Percentiles rank a stretch among this genome's conserved stretches.
Conservation (phyloP, 2,797 vertebrate genomes). For the Chromis chromis region DNA sequence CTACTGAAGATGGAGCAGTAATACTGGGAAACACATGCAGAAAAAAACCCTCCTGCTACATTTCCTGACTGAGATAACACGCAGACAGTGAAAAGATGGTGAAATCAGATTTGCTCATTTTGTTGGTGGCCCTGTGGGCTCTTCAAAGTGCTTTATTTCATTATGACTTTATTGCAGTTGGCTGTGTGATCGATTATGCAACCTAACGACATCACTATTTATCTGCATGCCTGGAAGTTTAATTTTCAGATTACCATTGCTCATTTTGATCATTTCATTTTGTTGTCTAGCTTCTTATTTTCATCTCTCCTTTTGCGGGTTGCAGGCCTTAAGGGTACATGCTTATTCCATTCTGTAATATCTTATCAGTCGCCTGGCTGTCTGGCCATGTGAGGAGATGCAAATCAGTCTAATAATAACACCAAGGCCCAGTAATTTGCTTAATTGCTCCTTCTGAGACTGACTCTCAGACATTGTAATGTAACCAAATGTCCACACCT, state of each 20-base stretch:
- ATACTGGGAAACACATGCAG: conserved; percentile 32
- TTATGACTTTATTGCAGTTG: conserved; percentile 49
- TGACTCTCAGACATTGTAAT: conserved; percentile 15
- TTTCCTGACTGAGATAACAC: conserved; percentile 40
- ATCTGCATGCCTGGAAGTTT: conserved; percentile 25
- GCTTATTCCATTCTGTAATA: conserved; percentile 9
- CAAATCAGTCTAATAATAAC: conserved; percentile 23
- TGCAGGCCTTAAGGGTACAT: neutral
- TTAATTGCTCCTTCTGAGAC: conserved; percentile 26
- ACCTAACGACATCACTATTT: conserved; percentile 32
- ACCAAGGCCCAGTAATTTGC: conserved; percentile 4
- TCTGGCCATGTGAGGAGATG: conserved; percentile 11
- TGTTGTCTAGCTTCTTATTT: conserved; percentile 7
- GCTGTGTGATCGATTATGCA: conserved; percentile 47
- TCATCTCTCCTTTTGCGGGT: neutral
- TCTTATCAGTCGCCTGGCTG: conserved; percentile 10
- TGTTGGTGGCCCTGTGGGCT: conserved; percentile 24
- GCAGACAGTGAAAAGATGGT: conserved; percentile 17
- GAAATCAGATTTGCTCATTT: conserved; percentile 59
- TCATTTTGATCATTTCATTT: conserved; percentile 19
- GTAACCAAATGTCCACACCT: conserved; percentile 38
- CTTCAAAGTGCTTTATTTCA: conserved; percentile 48
- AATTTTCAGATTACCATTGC: conserved; percentile 20
- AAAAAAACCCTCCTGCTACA: conserved; percentile 38
- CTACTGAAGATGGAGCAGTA: conserved; percentile 3